phyloP scores from a whole-genome alignment of 2,888 invertebrate genomes.

The Ischnus inquisitorius region DNA sequence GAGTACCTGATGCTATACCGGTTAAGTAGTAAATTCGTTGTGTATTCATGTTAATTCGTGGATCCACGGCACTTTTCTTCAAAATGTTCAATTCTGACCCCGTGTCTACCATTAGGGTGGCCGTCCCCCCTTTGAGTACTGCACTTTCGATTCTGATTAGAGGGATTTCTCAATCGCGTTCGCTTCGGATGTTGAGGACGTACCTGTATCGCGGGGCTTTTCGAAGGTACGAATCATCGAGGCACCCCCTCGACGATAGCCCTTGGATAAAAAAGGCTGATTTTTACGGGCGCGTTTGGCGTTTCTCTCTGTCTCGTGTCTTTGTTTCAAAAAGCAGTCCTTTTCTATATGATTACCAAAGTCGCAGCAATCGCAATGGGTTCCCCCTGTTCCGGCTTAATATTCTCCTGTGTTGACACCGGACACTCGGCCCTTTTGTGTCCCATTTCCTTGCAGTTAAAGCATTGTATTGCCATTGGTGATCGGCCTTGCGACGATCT shows the following conservation, averaged over 20 bases:
- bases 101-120: not conserved
- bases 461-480: not conserved
- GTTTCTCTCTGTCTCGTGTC: not conserved
- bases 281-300: not conserved
- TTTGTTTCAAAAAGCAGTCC: not conserved
- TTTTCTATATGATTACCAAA: not conserved
- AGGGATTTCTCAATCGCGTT: not conserved
- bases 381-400: not conserved
- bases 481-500: not conserved
- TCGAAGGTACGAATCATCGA: conserved; percentile 1
- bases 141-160: not conserved
- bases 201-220: not conserved
- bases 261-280: not conserved
- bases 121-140: not conserved
- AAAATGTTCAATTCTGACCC: conserved; percentile 8
- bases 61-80: not conserved
- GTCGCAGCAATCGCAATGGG: not conserved
- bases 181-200: not conserved
- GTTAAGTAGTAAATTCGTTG: not conserved
- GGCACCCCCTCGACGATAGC: not conserved
- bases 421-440: not conserved
- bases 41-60: not conserved
- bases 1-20: not conserved
- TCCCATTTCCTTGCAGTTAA: not conserved
- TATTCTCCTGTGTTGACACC: not conserved